A percentile compares a stretch with the other conserved stretches of the same genome.
Conservation (phyloP, 2,113 vertebrate genomes). For the Gallinago media region DNA sequence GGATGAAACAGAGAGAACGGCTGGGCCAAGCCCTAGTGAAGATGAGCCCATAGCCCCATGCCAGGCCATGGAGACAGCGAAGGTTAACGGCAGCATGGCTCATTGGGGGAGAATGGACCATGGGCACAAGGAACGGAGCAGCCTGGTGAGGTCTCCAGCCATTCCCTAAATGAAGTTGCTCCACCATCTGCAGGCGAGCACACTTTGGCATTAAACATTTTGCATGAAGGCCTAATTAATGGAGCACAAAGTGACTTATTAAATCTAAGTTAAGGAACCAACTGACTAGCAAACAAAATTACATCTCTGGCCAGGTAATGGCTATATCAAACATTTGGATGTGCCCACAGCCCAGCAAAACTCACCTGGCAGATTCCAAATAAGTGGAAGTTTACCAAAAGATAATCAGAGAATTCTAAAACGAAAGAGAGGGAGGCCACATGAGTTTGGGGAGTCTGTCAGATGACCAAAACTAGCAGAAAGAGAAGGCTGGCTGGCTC, state of each 20-base stretch:
- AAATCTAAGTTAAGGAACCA: constrained; percentile 52
- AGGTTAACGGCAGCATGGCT: constrained; percentile 35
- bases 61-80: not conserved
- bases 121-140: not conserved
- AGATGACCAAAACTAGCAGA: not conserved
- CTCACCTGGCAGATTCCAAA: not conserved
- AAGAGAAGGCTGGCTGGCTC: not conserved
- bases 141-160: not conserved
- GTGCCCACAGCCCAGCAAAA: not conserved
- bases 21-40: not conserved
- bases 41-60: not conserved
- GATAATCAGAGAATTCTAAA: not conserved
- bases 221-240: constrained; percentile 59
- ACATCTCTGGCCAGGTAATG: constrained; percentile 17
- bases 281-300: constrained; percentile 48
- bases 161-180: constrained; percentile 50
- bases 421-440: not conserved
- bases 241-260: constrained; percentile 47
- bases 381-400: not conserved
- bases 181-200: constrained; percentile 16
- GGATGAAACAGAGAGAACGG: not conserved
- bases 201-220: constrained; percentile 33
- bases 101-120: constrained; percentile 11
- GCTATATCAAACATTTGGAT: constrained; percentile 9
- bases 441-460: not conserved